These are phyloP conservation scores for Gambelia wislizenii DNA, from an alignment of 2,797 vertebrate genomes.

Conservation along the genomic window DNA sequence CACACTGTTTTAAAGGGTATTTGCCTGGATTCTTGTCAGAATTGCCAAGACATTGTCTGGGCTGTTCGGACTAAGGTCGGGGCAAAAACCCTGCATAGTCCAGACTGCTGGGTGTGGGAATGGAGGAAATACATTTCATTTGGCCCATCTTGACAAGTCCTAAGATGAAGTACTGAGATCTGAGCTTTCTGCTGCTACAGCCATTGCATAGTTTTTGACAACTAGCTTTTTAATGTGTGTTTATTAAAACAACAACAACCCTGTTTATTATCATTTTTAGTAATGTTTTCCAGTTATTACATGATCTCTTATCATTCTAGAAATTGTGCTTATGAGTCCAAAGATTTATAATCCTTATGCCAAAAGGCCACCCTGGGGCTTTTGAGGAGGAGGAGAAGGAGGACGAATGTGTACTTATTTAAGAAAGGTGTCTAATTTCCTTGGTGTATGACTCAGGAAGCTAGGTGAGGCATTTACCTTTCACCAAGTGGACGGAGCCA, in stretches of 20 bases:
- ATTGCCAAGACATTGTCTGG: no score
- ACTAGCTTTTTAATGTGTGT: background rate
- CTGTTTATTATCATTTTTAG: background rate
- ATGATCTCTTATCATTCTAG: background rate
- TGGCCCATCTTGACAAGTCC: no score
- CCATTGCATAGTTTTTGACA: background rate
- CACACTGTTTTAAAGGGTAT: no score
- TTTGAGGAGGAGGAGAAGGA: background rate
- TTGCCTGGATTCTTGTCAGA: no score
- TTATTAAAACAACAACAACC: background rate
- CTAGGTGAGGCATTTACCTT: conserved; percentile 52
- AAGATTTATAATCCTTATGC: conserved; percentile 1
- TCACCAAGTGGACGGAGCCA: conserved; percentile 24
- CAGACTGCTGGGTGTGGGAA: no score
- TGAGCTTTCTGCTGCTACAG: background rate
- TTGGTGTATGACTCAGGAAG: conserved; percentile 40
- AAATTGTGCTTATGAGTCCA: background rate
- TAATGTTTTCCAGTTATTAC: background rate
- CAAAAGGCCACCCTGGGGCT: conserved; percentile 5
- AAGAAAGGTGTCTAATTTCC: conserved; percentile 37
- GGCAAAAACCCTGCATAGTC: no score
- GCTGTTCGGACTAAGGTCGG: no score
- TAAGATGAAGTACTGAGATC: background rate
- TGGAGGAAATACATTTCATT: no score
- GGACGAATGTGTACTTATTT: conserved; percentile 1